A percentile compares a stretch with the other conserved stretches of the same genome.
phyloP scores from a whole-genome alignment of 2,888 invertebrate species.

The Zeuzera pyrina region DNA sequence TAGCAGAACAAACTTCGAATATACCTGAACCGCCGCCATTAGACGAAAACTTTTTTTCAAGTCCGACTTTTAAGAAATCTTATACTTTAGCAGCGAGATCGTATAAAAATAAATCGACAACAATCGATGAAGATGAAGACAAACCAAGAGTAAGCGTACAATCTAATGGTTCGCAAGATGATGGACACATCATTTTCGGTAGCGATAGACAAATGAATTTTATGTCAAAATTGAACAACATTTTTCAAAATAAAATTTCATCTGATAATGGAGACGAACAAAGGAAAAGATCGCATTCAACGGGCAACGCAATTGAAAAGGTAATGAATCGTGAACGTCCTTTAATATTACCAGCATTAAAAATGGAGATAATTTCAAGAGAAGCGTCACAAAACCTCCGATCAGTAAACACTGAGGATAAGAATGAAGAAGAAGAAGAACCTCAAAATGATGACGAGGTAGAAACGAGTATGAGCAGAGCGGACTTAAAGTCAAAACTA shows the following conservation, averaged over 20 bases:
- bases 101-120: slow-evolving; percentile 15
- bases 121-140: slow-evolving; percentile 22
- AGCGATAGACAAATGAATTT: slow-evolving; percentile 49
- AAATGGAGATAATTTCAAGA: slow-evolving; percentile 45
- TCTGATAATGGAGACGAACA: slow-evolving; percentile 33
- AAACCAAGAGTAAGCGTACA: slow-evolving; percentile 36
- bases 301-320: slow-evolving; percentile 39
- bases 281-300: slow-evolving; percentile 48
- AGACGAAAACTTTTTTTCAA: slow-evolving; percentile 35
- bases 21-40: slow-evolving; percentile 59
- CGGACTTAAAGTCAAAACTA: slow-evolving; percentile 55
- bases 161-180: slow-evolving; percentile 37
- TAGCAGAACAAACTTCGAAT: slow-evolving; percentile 29
- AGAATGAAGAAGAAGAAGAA: slow-evolving; percentile 13
- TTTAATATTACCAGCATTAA: slow-evolving; percentile 40
- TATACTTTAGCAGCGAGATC: slow-evolving; percentile 30
- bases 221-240: slow-evolving; percentile 53
- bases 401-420: slow-evolving; percentile 29
- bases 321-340: slow-evolving; percentile 30
- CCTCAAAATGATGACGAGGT: slow-evolving; percentile 25
- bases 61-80: slow-evolving; percentile 28
- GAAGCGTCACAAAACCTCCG: slow-evolving; percentile 35
- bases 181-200: slow-evolving; percentile 42
- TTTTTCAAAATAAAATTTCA: slow-evolving; percentile 49
- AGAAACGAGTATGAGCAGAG: slow-evolving; percentile 40